These are phyloP conservation scores for Procambarus virginalis DNA, from an alignment of 1,140 invertebrate genomes.

Conservation along the genomic window DNA sequence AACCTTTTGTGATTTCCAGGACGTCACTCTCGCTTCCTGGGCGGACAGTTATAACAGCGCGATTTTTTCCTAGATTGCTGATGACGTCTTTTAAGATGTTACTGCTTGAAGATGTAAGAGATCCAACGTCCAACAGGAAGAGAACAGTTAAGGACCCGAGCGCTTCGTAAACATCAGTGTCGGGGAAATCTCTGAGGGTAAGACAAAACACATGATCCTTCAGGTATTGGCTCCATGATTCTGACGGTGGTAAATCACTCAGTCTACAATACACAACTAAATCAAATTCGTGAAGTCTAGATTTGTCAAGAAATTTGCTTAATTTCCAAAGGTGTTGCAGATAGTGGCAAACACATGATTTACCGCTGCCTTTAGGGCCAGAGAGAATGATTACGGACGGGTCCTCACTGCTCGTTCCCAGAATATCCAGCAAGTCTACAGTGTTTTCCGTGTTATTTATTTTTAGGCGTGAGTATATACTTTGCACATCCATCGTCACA, in stretches of 20 bases:
- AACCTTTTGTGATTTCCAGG: constrained; percentile 6
- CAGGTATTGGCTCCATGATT: constrained; percentile 50
- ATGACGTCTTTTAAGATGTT: constrained; percentile 31
- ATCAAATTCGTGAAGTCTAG: constrained; percentile 40
- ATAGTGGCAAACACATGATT: constrained; percentile 45
- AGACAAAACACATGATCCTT: constrained; percentile 33
- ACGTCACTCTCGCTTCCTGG: constrained; percentile 6
- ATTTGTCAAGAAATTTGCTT: background rate
- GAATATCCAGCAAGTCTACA: constrained; percentile 7
- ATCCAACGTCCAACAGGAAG: constrained; percentile 32
- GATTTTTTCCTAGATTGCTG: constrained; percentile 22
- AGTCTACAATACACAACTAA: constrained; percentile 26
- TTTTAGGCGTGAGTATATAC: constrained; percentile 23
- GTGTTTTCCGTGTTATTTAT: background rate
- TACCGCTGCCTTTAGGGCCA: constrained; percentile 49
- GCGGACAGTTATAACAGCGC: constrained; percentile 4
- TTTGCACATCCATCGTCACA: background rate
- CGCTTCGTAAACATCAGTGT: constrained; percentile 11
- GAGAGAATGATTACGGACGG: constrained; percentile 41
- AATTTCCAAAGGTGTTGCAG: constrained; percentile 45
- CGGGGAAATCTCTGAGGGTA: constrained; percentile 45
- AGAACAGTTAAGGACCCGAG: constrained; percentile 9
- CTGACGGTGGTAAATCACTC: constrained; percentile 5
- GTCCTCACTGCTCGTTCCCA: background rate
- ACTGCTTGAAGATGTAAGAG: background rate